These are phyloP conservation scores for Cylindroiulus punctatus DNA, from an alignment of 2,888 invertebrate genomes.

Conservation along the genomic window DNA sequence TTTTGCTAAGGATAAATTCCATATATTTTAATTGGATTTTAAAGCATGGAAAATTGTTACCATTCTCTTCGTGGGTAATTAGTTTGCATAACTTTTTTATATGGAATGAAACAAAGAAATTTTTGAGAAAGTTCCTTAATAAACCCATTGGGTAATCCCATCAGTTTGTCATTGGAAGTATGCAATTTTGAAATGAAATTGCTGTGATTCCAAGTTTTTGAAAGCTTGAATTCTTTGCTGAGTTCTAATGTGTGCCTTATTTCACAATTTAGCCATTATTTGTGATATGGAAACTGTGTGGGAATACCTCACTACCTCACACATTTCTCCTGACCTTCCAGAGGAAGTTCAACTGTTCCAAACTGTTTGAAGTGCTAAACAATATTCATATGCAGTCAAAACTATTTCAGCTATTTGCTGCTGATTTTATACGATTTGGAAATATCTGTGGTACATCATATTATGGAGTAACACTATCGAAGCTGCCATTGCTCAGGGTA, in stretches of 20 bases:
- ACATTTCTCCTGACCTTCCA: background rate
- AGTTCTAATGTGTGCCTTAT: background rate
- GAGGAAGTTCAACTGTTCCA: background rate
- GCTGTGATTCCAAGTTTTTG: background rate
- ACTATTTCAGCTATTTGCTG: background rate
- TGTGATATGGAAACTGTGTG: background rate
- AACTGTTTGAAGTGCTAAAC: background rate
- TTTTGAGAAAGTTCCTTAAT: too few species aligned
- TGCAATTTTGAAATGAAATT: too few species aligned
- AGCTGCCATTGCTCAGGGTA: conserved; percentile 40
- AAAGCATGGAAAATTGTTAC: too few species aligned
- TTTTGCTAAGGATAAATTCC: too few species aligned
- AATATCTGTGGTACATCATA: background rate
- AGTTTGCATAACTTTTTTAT: too few species aligned
- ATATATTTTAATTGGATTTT: too few species aligned
- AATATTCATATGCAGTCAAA: background rate
- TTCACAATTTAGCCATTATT: background rate
- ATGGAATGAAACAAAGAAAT: too few species aligned
- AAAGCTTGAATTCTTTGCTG: background rate
- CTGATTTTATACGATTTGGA: background rate
- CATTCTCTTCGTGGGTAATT: too few species aligned
- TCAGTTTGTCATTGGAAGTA: too few species aligned
- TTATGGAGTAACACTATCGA: background rate
- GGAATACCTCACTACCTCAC: background rate
- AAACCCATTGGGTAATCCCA: too few species aligned